Evolutionary conservation across 2,888 invertebrate genomes (phyloP), one percentile per base, ranked within the genome.

Genomic region (Phrixothrix hirtus): DNA sequence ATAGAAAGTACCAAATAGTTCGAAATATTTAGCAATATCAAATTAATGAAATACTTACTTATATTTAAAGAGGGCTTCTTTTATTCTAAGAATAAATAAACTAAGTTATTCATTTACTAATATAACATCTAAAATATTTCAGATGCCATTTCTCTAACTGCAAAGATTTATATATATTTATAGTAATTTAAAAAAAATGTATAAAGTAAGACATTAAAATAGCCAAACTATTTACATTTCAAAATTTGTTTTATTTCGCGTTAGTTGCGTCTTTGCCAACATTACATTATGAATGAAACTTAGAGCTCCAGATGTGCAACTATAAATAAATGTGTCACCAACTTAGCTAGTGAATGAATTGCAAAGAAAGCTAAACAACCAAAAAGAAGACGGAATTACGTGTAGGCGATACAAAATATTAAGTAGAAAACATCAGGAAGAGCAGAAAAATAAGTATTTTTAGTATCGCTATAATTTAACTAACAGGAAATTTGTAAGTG

Each of bases 301-400:
- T 4, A 1, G 41, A 25, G 12, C 15, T 32, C 55, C 55, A 55
- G 55, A 55, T 55, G 55, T 50, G 34, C 50, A 27, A 15, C 45
- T 46, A 55, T 50, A 55, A 55, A 55, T 55, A 55, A 35, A 45
- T 16, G 50, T 39, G 44, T 51, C 51, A 34, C 39, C 45, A 45
- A 31, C 15, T 39, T 43, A 34, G 36, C 49, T 38, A 11, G 26
- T 51, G 51, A 51, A 51, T 51, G 51, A 51, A 51, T 39, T 12
- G 37, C 38, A 45, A 51, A 39, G 27, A 34, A 27, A 41, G 17
- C 26, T 35, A 48, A 48, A 48, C 34, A 35, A 42, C 29, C 15
- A 29, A 36, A 29, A 14, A 31, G 31, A 27, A 35, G 38, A 16
- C 46, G 46, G 48, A 48, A 42, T 48, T 42, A 27, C 41, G 41